A percentile compares a stretch with the other conserved stretches of the same genome.
Conservation (phyloP, 2,797 vertebrate genomes). For the Corythornis leucogaster region DNA sequence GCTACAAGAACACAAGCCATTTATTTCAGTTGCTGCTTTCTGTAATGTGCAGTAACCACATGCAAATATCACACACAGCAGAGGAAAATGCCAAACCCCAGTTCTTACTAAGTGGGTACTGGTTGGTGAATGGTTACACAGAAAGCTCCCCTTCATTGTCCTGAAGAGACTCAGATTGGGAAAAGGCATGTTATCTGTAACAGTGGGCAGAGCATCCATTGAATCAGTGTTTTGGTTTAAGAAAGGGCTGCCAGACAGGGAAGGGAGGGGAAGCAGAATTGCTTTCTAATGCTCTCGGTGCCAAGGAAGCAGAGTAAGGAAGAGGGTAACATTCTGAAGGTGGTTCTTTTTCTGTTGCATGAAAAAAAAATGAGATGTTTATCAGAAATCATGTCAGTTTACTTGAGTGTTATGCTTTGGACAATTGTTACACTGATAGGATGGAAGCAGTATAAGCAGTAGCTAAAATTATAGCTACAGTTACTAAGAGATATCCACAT, state of each 20-base stretch:
- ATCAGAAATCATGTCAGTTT: background rate
- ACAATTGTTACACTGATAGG: background rate
- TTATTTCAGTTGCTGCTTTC: background rate
- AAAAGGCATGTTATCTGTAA: background rate
- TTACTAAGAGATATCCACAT: slow-evolving; percentile 28
- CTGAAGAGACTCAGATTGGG: background rate
- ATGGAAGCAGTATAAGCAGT: background rate
- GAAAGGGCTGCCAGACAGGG: background rate
- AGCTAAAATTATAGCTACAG: slow-evolving; percentile 43
- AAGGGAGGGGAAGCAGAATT: background rate
- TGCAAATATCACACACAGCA: background rate
- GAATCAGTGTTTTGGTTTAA: slow-evolving; percentile 28
- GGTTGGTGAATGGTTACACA: background rate
- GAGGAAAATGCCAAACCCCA: background rate
- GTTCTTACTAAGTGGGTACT: background rate
- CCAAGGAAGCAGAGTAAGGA: background rate
- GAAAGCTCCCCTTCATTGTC: background rate
- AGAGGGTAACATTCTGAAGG: background rate
- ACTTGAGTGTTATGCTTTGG: background rate
- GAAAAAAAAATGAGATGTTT: background rate
- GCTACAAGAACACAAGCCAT: background rate
- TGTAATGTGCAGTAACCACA: background rate
- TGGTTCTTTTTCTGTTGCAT: background rate
- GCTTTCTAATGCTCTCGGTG: background rate
- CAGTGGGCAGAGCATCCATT: slow-evolving; percentile 26